Percentiles rank a stretch among this genome's conserved stretches.
These are phyloP conservation scores for Oenanthe melanoleuca DNA, from an alignment of 2,113 vertebrate species.

Conservation along the genomic window DNA sequence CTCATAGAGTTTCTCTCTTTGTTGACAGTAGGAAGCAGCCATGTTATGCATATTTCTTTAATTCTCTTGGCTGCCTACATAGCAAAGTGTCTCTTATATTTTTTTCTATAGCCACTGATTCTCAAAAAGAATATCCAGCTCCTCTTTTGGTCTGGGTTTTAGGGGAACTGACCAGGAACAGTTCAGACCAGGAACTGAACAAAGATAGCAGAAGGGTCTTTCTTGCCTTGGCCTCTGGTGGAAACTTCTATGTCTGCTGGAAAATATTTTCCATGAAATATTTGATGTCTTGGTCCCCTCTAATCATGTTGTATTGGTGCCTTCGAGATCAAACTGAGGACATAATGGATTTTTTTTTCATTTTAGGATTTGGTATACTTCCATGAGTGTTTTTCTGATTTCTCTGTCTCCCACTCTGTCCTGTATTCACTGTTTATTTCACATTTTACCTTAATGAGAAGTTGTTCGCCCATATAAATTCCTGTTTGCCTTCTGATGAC, in stretches of 20 bases:
- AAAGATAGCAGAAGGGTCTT: not conserved
- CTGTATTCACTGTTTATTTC: not conserved
- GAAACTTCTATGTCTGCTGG: not conserved
- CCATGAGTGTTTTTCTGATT: not conserved
- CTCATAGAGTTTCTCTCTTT: slow-evolving; percentile 10
- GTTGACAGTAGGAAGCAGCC: slow-evolving; percentile 49
- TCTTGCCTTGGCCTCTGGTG: not conserved
- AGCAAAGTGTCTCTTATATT: not conserved
- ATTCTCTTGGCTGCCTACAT: not conserved
- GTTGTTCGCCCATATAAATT: not conserved
- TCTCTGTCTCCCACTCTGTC: not conserved
- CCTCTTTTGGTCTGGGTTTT: not conserved
- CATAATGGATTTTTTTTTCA: not conserved
- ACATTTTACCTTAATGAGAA: not conserved
- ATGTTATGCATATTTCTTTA: slow-evolving; percentile 53
- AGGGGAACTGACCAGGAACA: not conserved
- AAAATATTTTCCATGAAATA: not conserved
- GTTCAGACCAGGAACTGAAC: not conserved
- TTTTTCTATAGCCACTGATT: not conserved
- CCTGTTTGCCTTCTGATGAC: not conserved
- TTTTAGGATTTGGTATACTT: not conserved
- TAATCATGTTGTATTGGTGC: not conserved
- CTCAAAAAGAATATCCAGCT: not conserved
- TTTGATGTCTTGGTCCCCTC: not conserved
- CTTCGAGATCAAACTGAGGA: not conserved